Conservation (phyloP, 2,888 invertebrate species). For the Hemicrepidius hirtus region DNA sequence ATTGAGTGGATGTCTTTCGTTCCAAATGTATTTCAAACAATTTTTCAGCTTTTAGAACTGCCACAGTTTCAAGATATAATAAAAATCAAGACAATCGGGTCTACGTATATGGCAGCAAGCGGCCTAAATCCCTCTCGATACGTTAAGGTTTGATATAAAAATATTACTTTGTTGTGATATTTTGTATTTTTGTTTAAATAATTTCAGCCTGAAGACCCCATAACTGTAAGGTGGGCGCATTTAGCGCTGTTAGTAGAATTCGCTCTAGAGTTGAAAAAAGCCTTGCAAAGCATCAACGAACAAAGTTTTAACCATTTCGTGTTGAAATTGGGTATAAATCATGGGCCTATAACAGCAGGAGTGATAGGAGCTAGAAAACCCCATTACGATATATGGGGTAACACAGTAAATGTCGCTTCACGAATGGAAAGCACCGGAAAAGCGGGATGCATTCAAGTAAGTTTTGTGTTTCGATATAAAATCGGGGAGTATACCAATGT, state of each 20-base stretch:
- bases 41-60: conserved; percentile 84
- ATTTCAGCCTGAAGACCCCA: conserved; percentile 81
- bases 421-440: conserved; percentile 99
- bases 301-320: conserved; percentile 97
- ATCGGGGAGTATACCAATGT: conserved; percentile 24
- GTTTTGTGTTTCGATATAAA: not conserved
- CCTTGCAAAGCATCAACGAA: conserved; percentile 93
- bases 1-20: no score
- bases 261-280: conserved; percentile 91
- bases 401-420: conserved; percentile 97
- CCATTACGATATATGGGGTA: conserved; percentile 98
- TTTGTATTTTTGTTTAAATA: conserved; percentile 3
- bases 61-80: conserved; percentile 92
- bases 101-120: conserved; percentile 97
- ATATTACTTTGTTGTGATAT: conserved; percentile 68
- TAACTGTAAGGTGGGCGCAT: conserved; percentile 87
- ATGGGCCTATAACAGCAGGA: conserved; percentile 96
- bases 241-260: conserved; percentile 91
- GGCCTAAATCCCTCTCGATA: conserved; percentile 86
- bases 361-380: conserved; percentile 96
- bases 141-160: conserved; percentile 72
- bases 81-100: conserved; percentile 96
- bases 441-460: conserved; percentile 94
- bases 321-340: conserved; percentile 94
- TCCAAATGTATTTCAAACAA: no score